Conservation (phyloP, 1,140 invertebrate species). For the Sipha flava region DNA sequence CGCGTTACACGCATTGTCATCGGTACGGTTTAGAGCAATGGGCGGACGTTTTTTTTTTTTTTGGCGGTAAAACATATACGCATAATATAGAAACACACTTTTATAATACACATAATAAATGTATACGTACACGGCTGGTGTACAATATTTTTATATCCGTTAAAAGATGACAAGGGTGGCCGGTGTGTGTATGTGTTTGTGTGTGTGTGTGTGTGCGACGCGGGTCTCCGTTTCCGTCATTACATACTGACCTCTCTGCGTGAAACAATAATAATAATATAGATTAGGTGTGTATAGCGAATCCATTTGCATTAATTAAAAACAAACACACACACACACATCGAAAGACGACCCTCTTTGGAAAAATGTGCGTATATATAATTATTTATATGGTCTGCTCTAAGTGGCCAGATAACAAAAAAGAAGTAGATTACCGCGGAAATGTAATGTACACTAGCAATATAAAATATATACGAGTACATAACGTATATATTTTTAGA, state of each 20-base stretch:
- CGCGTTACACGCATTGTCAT: too few relatives aligned
- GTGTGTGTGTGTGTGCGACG: constrained; percentile 8
- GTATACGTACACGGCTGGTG: background rate
- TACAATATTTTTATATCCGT: background rate
- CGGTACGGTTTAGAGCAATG: too few relatives aligned
- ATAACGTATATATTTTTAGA: too few relatives aligned
- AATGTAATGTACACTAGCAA: background rate
- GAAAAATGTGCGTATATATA: background rate
- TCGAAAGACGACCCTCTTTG: background rate
- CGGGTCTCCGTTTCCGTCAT: constrained; percentile 23
- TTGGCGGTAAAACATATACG: background rate
- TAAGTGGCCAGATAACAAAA: constrained; percentile 12
- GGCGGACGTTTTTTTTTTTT: background rate
- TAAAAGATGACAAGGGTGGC: constrained; percentile 16
- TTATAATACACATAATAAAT: too few relatives aligned
- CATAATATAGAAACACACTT: too few relatives aligned
- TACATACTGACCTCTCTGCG: constrained; percentile 19
- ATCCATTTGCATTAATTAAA: constrained; percentile 30
- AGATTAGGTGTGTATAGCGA: background rate
- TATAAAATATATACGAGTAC: background rate
- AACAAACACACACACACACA: constrained; percentile 1
- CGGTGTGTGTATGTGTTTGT: too few relatives aligned
- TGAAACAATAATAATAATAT: constrained; percentile 18
- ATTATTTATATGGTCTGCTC: constrained; percentile 8
- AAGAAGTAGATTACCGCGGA: background rate